Percentiles rank a stretch among this genome's conserved stretches.
These are phyloP conservation scores for Caenorhabditis brenneri DNA, from an alignment of 1,140 invertebrate genomes.

Conservation along the genomic window DNA sequence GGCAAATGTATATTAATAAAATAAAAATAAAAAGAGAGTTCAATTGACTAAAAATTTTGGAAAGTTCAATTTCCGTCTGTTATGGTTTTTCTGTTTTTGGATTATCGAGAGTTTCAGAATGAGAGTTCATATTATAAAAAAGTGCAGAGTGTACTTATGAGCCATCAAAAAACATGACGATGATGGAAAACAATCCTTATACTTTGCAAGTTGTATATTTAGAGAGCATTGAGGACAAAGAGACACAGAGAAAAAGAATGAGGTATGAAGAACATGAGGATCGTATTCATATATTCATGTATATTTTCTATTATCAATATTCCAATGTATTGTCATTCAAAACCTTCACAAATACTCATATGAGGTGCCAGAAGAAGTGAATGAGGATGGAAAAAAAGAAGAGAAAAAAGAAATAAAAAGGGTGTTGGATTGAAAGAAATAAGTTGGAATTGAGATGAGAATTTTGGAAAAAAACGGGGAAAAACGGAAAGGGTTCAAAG, in stretches of 20 bases:
- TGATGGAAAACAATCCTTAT: background rate
- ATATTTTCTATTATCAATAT: slow-evolving; percentile 35
- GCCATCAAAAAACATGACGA: background rate
- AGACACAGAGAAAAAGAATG: background rate
- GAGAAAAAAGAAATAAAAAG: background rate
- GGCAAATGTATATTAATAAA: background rate
- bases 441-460: background rate
- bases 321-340: background rate
- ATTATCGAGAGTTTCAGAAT: background rate
- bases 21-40: background rate
- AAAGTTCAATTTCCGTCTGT: background rate
- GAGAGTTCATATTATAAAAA: background rate
- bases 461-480: background rate
- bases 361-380: background rate
- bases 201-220: background rate
- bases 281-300: slow-evolving; percentile 38
- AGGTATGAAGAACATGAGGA: background rate
- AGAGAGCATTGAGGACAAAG: background rate
- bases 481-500: slow-evolving; percentile 3
- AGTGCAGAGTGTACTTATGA: background rate
- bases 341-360: background rate
- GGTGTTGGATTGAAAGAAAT: background rate
- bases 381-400: background rate
- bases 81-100: background rate
- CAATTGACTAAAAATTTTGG: background rate